Base-by-base conservation (phyloP, 2,113 vertebrate genomes). In the Semnopithecus entellus region DNA sequence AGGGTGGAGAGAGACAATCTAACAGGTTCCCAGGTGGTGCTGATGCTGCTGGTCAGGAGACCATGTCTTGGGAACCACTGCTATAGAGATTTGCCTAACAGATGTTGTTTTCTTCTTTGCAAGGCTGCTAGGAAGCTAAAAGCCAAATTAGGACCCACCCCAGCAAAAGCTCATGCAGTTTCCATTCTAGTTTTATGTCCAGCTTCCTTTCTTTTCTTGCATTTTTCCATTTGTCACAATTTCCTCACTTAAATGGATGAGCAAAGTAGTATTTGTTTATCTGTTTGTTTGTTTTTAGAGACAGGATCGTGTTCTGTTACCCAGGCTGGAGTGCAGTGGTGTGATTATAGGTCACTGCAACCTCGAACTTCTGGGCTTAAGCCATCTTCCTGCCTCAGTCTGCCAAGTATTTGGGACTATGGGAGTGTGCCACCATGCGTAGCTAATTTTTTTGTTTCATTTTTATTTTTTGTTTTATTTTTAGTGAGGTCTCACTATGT, bases 241-340 rank as follows among this genome's bases (percentile, higher is more conserved):
- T 45, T 84, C 30, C 48, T 90, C 85, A 45, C 35, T 93, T n/a
- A 64, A 27, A 27, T 73, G 73, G 87, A 48, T n/a, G 16, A 91
- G n/a, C 25, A 80, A 85, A 52, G 14, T 23, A 52, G 45, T 55
- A 25, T 73, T 48, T 55, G 20, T 73, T 48, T 64, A 64, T 30
- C 30, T 14, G 5, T 64, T 61, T 61, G 59, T 43, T 50, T 50
- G 16, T 13, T 23, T 73, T 73, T 30, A 64, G 59, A 61, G 61
- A 64, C 27, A 64, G 12, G 61, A 64, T 64, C 0, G 30, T 64
- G 61, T 64, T 61, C 61, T 64, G 27, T 64, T 27, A 64, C 27
- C 61, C 61, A 64, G 27, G 12, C 61, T 64, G 61, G 61, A 64
- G 61, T 64, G 27, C 61, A 32, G 27, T 0, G 61, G 61, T 13